Evolutionary conservation across 2,888 invertebrate species (phyloP).

Genomic region (Scaptomyza parva): DNA sequence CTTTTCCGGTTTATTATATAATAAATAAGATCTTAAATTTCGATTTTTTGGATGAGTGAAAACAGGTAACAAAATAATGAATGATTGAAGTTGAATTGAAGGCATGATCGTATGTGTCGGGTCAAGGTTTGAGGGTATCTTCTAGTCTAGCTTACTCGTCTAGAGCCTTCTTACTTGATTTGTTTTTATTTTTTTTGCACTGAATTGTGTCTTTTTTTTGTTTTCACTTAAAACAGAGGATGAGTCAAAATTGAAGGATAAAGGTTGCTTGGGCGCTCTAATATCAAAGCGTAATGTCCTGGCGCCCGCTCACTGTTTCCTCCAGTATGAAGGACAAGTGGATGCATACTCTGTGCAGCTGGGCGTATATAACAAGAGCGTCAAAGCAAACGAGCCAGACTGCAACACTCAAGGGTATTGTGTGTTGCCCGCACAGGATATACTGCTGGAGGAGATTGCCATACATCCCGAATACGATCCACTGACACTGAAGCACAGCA

Average conservation of each 20-base stretch:
- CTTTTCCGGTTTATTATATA: no score
- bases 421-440: slow-evolving; percentile 61
- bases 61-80: no score
- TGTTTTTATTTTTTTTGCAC: no score
- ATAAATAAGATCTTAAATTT: no score
- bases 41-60: no score
- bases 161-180: no score
- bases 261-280: slow-evolving; percentile 57
- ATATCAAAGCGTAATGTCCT: slow-evolving; percentile 60
- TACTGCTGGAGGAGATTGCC: slow-evolving; percentile 53
- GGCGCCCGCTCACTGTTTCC: slow-evolving; percentile 67
- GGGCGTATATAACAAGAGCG: slow-evolving; percentile 63
- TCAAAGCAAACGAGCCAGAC: slow-evolving; percentile 20
- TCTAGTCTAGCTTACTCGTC: no score
- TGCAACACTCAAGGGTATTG: slow-evolving; percentile 59
- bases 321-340: slow-evolving; percentile 50
- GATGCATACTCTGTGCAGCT: slow-evolving; percentile 63
- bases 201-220: no score
- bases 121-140: no score
- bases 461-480: slow-evolving; percentile 64
- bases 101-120: no score
- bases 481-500: slow-evolving; percentile 49
- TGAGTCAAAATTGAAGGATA: slow-evolving; percentile 40
- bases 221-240: slow-evolving; percentile 29
- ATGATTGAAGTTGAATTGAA: no score